Base-by-base conservation (phyloP, 1,140 invertebrate genomes). In the Diprion similis region DNA sequence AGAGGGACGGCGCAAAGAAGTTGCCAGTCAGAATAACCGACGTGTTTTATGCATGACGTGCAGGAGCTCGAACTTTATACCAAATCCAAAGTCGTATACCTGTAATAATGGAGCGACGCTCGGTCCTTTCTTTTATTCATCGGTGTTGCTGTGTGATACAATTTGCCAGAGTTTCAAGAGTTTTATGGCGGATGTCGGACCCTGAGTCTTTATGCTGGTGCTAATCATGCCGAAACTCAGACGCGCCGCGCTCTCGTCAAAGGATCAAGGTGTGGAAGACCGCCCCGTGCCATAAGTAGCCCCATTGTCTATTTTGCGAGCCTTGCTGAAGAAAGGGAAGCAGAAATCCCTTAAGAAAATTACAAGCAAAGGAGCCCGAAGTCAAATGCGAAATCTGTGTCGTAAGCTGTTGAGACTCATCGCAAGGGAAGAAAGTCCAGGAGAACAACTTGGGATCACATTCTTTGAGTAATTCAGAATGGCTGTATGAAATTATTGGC, bases 181-280 rank as follows among this genome's bases (percentile, higher is more conserved):
- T 17, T 59, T 59, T 15, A 59, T 37, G 24, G 51, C n/a, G 51
- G 51, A 59, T 37, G 24, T 37, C 24, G 24, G 24, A 59, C 51
- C n/a, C 24, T 2, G 24, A 37, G 24, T 59, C 51, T 59, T 59
- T 59, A 59, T 59, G 51, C 9, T 15, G 51, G 51, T 59, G 51
- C 51, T 59, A 59, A 59, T 59, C 51, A 59, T 59, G 51, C 51
- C 51, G 51, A 59, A 59, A 59, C 11, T 15, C n/a, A 59, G 51
- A 59, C 51, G 51, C 51, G 51, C 51, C 51, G 51, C 51, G 51
- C 11, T 59, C 24, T 37, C 11, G n/a, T 59, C 51, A 59, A 9
- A 59, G 51, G 51, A 59, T 59, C n/a, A 59, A 59, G 51, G 11
- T 59, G n/a, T 59, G 51, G 51, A 59, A 59, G 51, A 15, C 11